A percentile compares a stretch with the other conserved stretches of the same genome.
Conservation (phyloP, 2,888 invertebrate species). For the Drosophila histrio region DNA sequence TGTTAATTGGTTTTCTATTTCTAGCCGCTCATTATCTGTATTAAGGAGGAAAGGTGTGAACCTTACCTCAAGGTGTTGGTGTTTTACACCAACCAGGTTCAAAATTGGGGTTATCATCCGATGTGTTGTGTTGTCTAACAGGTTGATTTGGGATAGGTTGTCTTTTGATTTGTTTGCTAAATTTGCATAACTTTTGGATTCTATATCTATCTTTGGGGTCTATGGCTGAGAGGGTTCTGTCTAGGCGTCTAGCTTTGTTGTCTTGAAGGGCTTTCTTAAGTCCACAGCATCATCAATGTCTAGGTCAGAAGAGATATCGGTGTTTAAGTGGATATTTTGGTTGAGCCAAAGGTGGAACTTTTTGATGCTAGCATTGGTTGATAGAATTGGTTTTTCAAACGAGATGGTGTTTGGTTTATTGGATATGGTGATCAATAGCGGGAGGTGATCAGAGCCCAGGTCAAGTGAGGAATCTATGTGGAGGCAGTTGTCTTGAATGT, state of each 20-base stretch:
- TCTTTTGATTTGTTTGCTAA: not conserved
- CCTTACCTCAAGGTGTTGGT: not conserved
- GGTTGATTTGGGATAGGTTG: not conserved
- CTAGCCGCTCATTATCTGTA: not conserved
- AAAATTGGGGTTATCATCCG: not conserved
- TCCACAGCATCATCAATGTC: no score
- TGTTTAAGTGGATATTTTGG: no score
- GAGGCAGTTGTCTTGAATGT: no score
- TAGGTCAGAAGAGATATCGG: no score
- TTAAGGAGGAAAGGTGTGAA: not conserved
- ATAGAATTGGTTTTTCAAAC: no score
- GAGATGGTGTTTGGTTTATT: no score
- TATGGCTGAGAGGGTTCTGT: not conserved
- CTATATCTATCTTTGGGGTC: not conserved
- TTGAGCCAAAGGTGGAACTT: no score
- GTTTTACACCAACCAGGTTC: not conserved
- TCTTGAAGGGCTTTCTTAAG: no score
- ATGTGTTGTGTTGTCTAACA: not conserved
- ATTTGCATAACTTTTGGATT: not conserved
- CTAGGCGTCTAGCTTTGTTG: not conserved
- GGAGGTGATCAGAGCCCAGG: not conserved
- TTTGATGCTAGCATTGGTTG: no score
- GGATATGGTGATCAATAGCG: not conserved
- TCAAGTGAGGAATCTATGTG: not conserved
- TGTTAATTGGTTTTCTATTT: not conserved